Evolutionary conservation across 92 coral and sea anemone genomes (phyloP), one percentile per base, ranked within the genome.

Genomic region (Muricea muricata): DNA sequence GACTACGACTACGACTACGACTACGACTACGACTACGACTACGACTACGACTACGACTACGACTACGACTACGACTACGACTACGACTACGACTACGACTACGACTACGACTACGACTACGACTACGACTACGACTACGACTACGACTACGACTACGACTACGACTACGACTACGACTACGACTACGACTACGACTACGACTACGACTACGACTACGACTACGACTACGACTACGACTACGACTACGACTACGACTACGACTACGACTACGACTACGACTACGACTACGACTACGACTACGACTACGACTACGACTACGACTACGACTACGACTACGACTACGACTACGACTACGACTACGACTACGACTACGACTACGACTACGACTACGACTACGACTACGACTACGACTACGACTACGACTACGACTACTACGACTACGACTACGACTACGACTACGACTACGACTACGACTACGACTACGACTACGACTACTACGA

Each of bases 401-500:
- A 73, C 79, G 32, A 73, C 28, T 8, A 40, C 79, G 7, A 40
- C 79, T 41, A 41, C 79, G 7, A 73, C 79, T 18, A 40, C 79
- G 32, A 73, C 79, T 9, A 73, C 79, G 32, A 46, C 79, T 9
- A 73, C 55, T 73, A 73, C 79, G 6, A 35, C 79, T 24, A 73
- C 79, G 32, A 35, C 79, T 23, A 73, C 79, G 32, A 35, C 79
- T 24, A 73, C 48, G 32, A 73, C 79, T 41, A 35, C 79, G 32
- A 35, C 79, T 24, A 73, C 79, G 6, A 35, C 79, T 4, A 73
- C 79, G 32, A 35, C 79, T 6, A 73, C 68, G 6, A 35, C 79
- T 41, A 73, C 79, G 4, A 73, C 79, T 73, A 35, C 79, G 6
- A 73, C 74, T 73, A 35, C 79, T 41, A 73, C 79, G 6, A 35